phyloP scores from a whole-genome alignment of 2,888 invertebrate genomes.

The Drosophila cracens region DNA sequence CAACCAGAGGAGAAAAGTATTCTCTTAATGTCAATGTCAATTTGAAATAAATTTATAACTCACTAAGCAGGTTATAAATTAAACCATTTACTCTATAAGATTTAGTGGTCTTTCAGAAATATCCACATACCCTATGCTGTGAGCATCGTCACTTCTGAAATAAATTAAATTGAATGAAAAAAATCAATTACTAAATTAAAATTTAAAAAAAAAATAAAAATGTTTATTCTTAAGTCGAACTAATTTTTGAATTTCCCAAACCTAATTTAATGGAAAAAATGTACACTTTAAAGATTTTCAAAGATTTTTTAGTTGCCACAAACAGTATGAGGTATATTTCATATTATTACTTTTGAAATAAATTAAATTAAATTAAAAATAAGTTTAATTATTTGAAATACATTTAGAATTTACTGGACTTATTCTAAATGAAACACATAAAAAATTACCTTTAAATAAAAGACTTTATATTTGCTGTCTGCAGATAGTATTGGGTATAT shows the following conservation, averaged over 20 bases:
- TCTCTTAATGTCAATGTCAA: too few species aligned
- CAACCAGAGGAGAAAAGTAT: not conserved
- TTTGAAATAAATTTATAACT: too few species aligned
- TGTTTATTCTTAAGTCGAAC: too few species aligned
- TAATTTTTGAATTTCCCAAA: too few species aligned
- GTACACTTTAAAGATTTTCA: not conserved
- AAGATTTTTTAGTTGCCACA: not conserved
- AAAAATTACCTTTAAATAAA: not conserved
- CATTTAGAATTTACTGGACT: not conserved
- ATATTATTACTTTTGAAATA: not conserved
- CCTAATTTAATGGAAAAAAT: not conserved
- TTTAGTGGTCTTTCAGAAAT: too few species aligned
- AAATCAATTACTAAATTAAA: not conserved
- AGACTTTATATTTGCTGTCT: not conserved
- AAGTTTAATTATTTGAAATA: not conserved
- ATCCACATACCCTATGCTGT: too few species aligned
- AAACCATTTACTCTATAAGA: too few species aligned
- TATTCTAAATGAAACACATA: too few species aligned
- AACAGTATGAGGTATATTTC: not conserved
- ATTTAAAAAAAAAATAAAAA: not conserved
- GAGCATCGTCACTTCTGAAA: too few species aligned
- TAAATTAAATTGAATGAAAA: not conserved
- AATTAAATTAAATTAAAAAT: not conserved
- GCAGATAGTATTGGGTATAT: slow-evolving; percentile 18
- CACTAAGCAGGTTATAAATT: not conserved